Conservation (phyloP, 2,113 vertebrate genomes). For the Mionectes macconnelli region DNA sequence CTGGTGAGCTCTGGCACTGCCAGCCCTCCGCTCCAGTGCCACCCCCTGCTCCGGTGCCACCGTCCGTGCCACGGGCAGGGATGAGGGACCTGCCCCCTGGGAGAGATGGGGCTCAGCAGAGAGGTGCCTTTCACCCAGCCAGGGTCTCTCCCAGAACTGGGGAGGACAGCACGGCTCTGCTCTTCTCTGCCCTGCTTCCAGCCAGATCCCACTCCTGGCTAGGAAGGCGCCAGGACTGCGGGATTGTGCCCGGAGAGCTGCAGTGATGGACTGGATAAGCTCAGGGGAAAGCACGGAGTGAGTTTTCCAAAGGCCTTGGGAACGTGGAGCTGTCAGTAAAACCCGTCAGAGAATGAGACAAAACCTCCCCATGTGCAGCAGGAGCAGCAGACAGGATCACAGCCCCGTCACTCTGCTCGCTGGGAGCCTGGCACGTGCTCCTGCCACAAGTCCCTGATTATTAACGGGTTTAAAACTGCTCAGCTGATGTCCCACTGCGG, state of each 20-base stretch:
- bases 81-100: neutral
- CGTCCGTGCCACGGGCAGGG: fast-evolving
- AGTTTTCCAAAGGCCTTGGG: neutral
- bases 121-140: neutral
- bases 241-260: neutral
- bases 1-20: fast-evolving
- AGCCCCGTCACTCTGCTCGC: fast-evolving
- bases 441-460: neutral
- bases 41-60: neutral
- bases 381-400: fast-evolving
- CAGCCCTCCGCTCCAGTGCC: neutral
- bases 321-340: neutral
- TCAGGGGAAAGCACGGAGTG: fast-evolving
- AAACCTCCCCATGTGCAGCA: neutral
- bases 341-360: neutral
- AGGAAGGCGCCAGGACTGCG: fast-evolving
- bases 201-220: neutral
- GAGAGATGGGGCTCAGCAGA: neutral
- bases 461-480: neutral
- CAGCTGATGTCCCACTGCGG: neutral
- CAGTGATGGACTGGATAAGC: fast-evolving
- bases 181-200: neutral
- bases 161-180: neutral
- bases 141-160: neutral
- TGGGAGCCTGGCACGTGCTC: fast-evolving